Conservation (phyloP, 2,113 vertebrate genomes). For the Barbus barbus region DNA sequence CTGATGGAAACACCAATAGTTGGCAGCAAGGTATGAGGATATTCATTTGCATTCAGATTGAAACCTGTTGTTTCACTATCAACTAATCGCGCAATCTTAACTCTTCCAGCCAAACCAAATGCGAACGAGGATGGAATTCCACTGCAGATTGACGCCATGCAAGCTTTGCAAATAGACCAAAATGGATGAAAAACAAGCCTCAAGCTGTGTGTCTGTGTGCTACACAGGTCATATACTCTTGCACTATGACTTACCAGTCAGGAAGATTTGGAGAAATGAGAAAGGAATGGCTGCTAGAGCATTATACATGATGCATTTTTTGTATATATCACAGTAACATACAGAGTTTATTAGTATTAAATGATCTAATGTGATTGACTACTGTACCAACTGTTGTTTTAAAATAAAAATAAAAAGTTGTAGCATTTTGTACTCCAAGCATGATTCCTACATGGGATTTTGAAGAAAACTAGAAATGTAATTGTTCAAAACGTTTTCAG, state of each 20-base stretch:
- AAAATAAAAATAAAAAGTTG: not conserved
- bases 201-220: not conserved
- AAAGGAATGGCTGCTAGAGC: not conserved
- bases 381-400: not conserved
- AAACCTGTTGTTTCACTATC: not conserved
- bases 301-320: not conserved
- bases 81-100: not conserved
- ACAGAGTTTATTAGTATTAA: not conserved
- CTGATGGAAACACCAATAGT: constrained; percentile 45
- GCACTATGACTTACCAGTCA: not conserved
- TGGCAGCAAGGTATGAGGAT: constrained; percentile 62
- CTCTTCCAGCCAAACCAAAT: constrained; percentile 61
- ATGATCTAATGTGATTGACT: not conserved
- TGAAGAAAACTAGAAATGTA: too few species aligned
- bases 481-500: too few species aligned
- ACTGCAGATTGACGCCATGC: constrained; percentile 60
- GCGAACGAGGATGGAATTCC: constrained; percentile 69
- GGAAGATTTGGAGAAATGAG: not conserved
- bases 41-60: not conserved
- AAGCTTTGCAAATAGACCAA: constrained; percentile 31
- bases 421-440: not conserved
- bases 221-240: not conserved
- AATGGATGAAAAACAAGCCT: constrained; percentile 26
- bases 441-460: not conserved
- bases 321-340: not conserved